Evolutionary conservation across 2,113 vertebrate species (phyloP), one percentile per base, ranked within the genome.

Genomic region (Rhynchopsitta pachyrhyncha): DNA sequence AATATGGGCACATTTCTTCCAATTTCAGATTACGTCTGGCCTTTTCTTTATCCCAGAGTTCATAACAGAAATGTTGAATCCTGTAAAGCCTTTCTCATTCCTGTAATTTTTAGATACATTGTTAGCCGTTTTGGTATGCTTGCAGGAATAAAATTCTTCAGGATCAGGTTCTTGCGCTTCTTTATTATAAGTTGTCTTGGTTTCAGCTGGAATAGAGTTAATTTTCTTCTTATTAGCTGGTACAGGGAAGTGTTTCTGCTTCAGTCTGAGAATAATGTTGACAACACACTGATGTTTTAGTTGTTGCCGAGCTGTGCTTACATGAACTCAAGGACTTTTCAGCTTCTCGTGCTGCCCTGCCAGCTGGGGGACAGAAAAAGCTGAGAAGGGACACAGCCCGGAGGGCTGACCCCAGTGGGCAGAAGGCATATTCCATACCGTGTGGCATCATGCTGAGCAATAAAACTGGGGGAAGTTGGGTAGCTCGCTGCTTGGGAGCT

Each of bases 401-500:
- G 23, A 57, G 11, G 44, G 27, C 70, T 76, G 70, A n/a, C 49
- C 41, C 1, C 3, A 50, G 37, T 9, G 55, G 49, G 27, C 49
- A 70, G 15, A 29, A 57, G 31, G 16, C 49, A 25, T 57, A 62
- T 42, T 70, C 55, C 49, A 22, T 50, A 22, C 17, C 28, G 3
- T 29, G 16, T 11, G 28, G 16, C 1, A 0, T 64, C 23, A 18
- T 17, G 3, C 70, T n/a, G 6, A 63, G 29, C 2, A 5, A 12
- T 49, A 37, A 70, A n/a, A 20, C 22, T 2, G 27, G 41, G 33
- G 23, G 22, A 69, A 63, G 20, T 33, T 71, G 15, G 12, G 27
- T 42, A 41, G 9, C 47, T 41, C 5, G 4, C 15, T 76, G 35
- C 47, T 69, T 0, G 0, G 23, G 42, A 76, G 2, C 18, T 70